Evolutionary conservation across 2,888 invertebrate species (phyloP), one percentile per base, ranked within the genome.

Genomic region (Scaptomyza flava): DNA sequence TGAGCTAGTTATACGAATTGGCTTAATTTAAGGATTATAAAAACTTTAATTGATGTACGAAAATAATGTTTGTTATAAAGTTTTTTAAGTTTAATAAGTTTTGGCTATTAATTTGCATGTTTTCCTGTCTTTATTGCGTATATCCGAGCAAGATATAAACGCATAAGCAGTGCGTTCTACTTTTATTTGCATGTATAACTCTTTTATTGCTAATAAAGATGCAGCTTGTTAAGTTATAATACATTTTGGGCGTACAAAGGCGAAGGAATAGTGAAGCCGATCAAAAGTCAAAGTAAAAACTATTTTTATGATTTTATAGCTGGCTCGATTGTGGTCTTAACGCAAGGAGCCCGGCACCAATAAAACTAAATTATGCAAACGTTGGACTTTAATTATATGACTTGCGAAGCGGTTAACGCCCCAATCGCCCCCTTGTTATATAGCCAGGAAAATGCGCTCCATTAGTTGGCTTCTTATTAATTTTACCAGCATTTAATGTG

Each of bases 281-380:
- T 58, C 27, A 51, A 48, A 56, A 38, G 45, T 69, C 47, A 56
- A 53, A 50, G 14, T 23, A 48, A 50, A 43, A 63, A 66, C 48
- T 66, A 77, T 67, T 77, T 75, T 77, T 66, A 63, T 68, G 73
- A 73, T 73, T 74, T 68, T 62, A 69, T 79, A 46, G 57, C 43
- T 31, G 45, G 48, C 53, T 43, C 62, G 61, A 74, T 60, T 70
- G 57, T 45, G 46, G 43, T 31, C 8, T 52, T 54, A 11, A 42
- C 36, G 51, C 38, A 34, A 27, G 38, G 43, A 51, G 2, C 43
- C 9, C 27, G 60, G 30, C 60, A 45, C 46, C 72, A 81, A 81
- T 74, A 79, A 75, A 79, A 72, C 81, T 82, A 85, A 82, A 85
- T 85, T 85, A 82, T 82, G 79, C 77, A 82, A 77, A 81, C 79